Evolutionary conservation across 2,113 vertebrate genomes (phyloP).

Genomic region (Choloepus hoffmanni): DNA sequence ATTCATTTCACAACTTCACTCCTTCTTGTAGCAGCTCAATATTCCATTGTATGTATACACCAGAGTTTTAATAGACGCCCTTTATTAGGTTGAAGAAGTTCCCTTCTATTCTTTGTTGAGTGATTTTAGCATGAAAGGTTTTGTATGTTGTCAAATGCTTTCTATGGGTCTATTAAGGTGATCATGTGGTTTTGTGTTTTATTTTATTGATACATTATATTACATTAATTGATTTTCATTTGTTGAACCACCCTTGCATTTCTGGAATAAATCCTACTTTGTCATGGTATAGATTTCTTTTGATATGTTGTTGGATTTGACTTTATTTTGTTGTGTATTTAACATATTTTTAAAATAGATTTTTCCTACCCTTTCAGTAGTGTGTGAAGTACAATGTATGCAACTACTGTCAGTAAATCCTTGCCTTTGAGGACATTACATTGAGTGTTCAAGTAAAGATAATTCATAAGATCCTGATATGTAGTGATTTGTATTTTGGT

Average conservation of each 20-base stretch:
- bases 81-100: not conserved
- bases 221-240: not conserved
- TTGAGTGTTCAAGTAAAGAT: not conserved
- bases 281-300: not conserved
- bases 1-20: too few relatives aligned
- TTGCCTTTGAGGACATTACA: not conserved
- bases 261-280: not conserved
- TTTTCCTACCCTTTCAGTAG: not conserved
- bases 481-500: not conserved
- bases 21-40: too few relatives aligned
- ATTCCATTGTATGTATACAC: too few relatives aligned
- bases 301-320: not conserved
- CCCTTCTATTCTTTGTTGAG: not conserved
- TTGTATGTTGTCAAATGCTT: slow-evolving; percentile 18
- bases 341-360: not conserved
- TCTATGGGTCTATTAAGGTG: not conserved
- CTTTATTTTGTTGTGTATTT: slow-evolving; percentile 45
- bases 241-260: slow-evolving; percentile 7
- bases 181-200: slow-evolving; percentile 28
- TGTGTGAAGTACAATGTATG: not conserved
- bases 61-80: not conserved
- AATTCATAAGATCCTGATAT: not conserved
- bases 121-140: not conserved
- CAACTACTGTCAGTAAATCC: not conserved
- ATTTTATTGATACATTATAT: not conserved